phyloP scores from a whole-genome alignment of 2,797 vertebrate species.

The Xenopus petersii region DNA sequence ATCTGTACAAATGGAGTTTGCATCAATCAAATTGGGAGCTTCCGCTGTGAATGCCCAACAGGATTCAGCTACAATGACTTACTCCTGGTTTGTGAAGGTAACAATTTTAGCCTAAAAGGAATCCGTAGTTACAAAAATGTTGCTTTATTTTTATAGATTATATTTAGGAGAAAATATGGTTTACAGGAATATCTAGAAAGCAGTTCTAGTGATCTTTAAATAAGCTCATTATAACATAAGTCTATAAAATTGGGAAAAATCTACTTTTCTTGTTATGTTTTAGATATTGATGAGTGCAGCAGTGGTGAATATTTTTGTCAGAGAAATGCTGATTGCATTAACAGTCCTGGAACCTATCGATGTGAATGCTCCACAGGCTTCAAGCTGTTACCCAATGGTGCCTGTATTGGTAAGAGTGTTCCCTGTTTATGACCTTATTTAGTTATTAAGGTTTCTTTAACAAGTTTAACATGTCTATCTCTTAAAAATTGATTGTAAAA shows the following conservation, averaged over 20 bases:
- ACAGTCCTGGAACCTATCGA: conserved; percentile 79
- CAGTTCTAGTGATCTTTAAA: no score
- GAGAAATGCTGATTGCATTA: conserved; percentile 78
- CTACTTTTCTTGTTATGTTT: conserved; percentile 42
- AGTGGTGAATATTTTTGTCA: conserved; percentile 75
- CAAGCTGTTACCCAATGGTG: conserved; percentile 74
- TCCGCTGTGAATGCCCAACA: conserved; percentile 76
- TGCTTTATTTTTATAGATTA: not conserved
- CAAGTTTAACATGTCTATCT: no score
- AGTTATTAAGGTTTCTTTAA: no score
- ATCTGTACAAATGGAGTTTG: conserved; percentile 77
- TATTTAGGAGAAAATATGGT: not conserved
- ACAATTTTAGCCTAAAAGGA: not conserved
- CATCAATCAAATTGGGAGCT: conserved; percentile 77
- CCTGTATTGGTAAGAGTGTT: conserved; percentile 71
- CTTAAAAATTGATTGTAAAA: no score
- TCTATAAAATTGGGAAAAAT: no score
- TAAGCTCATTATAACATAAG: no score
- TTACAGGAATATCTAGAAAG: no score
- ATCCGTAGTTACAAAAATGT: not conserved
- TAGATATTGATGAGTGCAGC: conserved; percentile 80
- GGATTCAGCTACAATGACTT: conserved; percentile 78
- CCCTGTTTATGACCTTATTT: no score
- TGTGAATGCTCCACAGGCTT: conserved; percentile 77
- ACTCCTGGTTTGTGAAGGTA: conserved; percentile 77